Base-by-base conservation (phyloP, 2,113 vertebrate genomes). In the Sceloporus tristichus region DNA sequence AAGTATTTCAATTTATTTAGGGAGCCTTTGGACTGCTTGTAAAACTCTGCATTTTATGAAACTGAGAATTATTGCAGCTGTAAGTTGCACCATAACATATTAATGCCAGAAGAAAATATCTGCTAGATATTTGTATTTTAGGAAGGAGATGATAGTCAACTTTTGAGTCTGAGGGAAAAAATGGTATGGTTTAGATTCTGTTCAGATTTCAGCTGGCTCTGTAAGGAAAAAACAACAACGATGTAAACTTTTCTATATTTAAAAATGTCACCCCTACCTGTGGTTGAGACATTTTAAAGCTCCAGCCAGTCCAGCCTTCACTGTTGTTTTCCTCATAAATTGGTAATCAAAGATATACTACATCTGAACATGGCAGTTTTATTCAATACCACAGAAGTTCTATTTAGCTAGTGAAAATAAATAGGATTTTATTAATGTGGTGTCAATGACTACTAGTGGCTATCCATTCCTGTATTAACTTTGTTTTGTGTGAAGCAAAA, bases 1-100 rank as follows among this genome's bases (percentile, higher is more conserved):
- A 94, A 89, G 27, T 88, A 93, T 93, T 95, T 82, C 1, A 87
- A 79, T 86, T 92, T 94, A 92, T 91, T 95, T 96, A 94, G 95
- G 88, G 89, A 93, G 77, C 1, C 0, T 85, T 96, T 92, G 84
- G 78, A 82, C 86, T 89, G 29, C 80, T 79, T 92, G 91, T 94
- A 94, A 93, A 95, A 92, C 90, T 89, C 14, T 75, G 11, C 29
- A 85, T 87, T 96, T 94, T 94, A 77, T 94, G 85, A 94, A 95
- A 94, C 90, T 54, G 53, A 94, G 77, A 95, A 91, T 95, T 95
- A 93, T 91, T 65, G 54, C 48, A 88, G 40, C 21, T 90, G 5
- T 91, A 93, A 93, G 2, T 90, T 83, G 34, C 74, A 95, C 70
- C 80, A 87, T 93, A 87, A 91, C 89, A 92, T 92, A 73, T 89